Percentiles rank a stretch among this genome's conserved stretches.
phyloP scores from a whole-genome alignment of 1,140 invertebrate species.

The Rhopalosiphum maidis region DNA sequence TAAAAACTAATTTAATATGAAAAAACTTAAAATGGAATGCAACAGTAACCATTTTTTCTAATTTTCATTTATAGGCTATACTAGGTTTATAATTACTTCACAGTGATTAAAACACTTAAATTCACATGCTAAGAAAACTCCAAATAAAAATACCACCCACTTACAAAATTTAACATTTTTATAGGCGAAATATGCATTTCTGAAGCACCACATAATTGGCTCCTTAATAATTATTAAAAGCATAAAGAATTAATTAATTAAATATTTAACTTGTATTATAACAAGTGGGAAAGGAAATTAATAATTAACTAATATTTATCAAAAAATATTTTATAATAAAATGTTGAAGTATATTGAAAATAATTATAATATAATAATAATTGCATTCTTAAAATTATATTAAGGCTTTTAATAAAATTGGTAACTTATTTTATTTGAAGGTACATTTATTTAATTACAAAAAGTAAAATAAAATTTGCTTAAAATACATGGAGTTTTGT shows the following conservation, averaged over 20 bases:
- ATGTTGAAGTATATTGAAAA: neutral
- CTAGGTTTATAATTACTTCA: slow-evolving; percentile 35
- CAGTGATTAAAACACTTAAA: slow-evolving; percentile 42
- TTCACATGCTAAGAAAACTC: slow-evolving; percentile 50
- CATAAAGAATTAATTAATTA: slow-evolving; percentile 36
- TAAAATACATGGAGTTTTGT: no score
- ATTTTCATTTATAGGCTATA: slow-evolving; percentile 26
- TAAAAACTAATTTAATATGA: neutral
- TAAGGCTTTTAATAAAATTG: neutral
- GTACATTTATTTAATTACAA: neutral
- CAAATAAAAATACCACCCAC: slow-evolving; percentile 40
- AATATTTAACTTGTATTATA: neutral
- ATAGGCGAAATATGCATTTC: slow-evolving; percentile 52
- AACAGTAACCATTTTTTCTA: slow-evolving; percentile 34
- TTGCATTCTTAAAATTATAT: neutral
- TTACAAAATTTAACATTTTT: slow-evolving; percentile 56
- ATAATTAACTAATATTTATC: neutral
- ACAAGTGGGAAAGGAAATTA: neutral
- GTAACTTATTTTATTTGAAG: neutral
- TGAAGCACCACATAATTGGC: slow-evolving; percentile 53
- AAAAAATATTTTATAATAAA: neutral
- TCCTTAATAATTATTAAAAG: slow-evolving; percentile 50
- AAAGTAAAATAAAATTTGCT: no score
- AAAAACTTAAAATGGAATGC: neutral
- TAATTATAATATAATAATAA: neutral